A percentile compares a stretch with the other conserved stretches of the same genome.
Evolutionary conservation across 2,888 invertebrate genomes (phyloP).

Genomic region (Acrobasis consociella): DNA sequence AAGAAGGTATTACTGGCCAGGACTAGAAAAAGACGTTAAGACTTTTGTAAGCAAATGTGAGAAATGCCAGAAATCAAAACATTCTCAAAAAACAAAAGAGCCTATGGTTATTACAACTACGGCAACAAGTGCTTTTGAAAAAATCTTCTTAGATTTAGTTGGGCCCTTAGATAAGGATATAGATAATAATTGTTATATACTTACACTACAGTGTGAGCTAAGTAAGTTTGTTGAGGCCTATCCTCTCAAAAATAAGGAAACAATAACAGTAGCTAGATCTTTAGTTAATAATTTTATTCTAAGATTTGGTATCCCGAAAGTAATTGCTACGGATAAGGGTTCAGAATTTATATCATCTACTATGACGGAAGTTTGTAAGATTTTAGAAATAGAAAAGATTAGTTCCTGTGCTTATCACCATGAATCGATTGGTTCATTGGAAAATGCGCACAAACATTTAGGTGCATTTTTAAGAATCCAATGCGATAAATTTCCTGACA

Average conservation of each 20-base stretch:
- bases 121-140: slow-evolving; percentile 19
- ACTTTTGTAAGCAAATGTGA: slow-evolving; percentile 20
- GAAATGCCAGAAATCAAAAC: slow-evolving; percentile 18
- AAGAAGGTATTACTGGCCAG: slow-evolving; percentile 19
- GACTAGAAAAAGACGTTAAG: slow-evolving; percentile 18
- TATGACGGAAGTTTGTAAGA: slow-evolving; percentile 17
- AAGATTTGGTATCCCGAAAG: neutral
- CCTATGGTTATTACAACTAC: slow-evolving; percentile 23
- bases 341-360: slow-evolving; percentile 1
- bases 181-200: slow-evolving; percentile 1
- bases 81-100: slow-evolving; percentile 15
- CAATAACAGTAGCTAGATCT: slow-evolving; percentile 7
- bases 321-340: neutral
- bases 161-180: slow-evolving; percentile 24
- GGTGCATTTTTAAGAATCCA: slow-evolving; percentile 29
- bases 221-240: neutral
- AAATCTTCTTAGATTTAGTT: slow-evolving; percentile 21
- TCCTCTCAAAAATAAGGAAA: neutral
- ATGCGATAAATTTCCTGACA: slow-evolving; percentile 12
- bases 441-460: slow-evolving; percentile 28
- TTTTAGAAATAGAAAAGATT: slow-evolving; percentile 20
- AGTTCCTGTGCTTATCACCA: slow-evolving; percentile 22
- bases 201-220: neutral
- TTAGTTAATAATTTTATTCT: slow-evolving; percentile 15
- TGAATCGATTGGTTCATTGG: slow-evolving; percentile 27